Evolutionary conservation across 2,888 invertebrate species (phyloP), one percentile per base, ranked within the genome.

Genomic region (Phyllotreta cruciferae): DNA sequence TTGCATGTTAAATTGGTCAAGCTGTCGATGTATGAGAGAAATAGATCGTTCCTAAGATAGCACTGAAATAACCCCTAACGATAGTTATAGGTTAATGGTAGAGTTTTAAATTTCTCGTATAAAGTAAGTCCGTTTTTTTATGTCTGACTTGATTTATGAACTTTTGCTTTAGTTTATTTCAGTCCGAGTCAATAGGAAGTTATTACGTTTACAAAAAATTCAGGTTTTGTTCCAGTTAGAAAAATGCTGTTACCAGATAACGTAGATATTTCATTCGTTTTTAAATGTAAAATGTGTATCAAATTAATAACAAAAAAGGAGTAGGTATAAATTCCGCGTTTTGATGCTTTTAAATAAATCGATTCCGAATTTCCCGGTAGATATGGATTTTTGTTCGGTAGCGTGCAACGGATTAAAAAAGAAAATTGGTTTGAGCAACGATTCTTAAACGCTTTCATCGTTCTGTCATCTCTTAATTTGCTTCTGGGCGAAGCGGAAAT

Each of bases 1-100:
- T 68, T 68, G 68, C 68, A 68, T 68, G 68, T 64, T 61, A 60
- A 64, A 66, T 68, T 65, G 65, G 62, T 64, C 64, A 63, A 66
- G 60, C 44, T 60, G 60, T 60, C 60, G 60, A 60, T 52, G 52
- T 52, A 52, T 60, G 52, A 60, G 60, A 60, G 44, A 60, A 42
- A 37, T 7, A 52, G 52, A 60, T 42, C 7, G 11, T 42, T 35
- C 5, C 13, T 0, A 5, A 3, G 56, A 56, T 52, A 52, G 7
- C 52, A 52, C 52, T 52, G 38, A 52, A 52, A 52, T 52, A 52
- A 52, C 52, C 52, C 13, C 52, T 37, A 52, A 52, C 52, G 52
- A 52, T 52, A 52, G 52, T 52, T 52, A 52, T 6, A 11, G 13
- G 52, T 36, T 52, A 37, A 52, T 52, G 37, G 37, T 38, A 11